These are phyloP conservation scores for Chlorops oryzae DNA, from an alignment of 1,140 invertebrate species.

Conservation along the genomic window DNA sequence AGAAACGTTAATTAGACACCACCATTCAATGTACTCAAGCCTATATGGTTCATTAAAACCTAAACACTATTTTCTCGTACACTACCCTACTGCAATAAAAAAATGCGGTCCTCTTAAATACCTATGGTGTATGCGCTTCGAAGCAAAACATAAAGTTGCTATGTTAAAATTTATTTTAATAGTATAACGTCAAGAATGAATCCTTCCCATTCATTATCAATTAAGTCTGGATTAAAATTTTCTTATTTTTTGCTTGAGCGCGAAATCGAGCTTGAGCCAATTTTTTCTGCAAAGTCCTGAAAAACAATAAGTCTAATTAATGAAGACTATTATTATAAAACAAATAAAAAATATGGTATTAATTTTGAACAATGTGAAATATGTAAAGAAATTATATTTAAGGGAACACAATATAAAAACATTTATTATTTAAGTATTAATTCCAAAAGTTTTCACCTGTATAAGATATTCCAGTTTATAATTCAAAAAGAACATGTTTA, in stretches of 20 bases:
- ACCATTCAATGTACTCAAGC: constrained; percentile 9
- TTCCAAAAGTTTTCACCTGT: no score
- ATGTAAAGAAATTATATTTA: constrained; percentile 6
- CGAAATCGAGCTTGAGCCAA: constrained; percentile 3
- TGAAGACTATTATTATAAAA: constrained; percentile 4
- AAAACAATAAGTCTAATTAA: background rate
- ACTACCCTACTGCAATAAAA: constrained; percentile 12
- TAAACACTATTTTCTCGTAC: constrained; percentile 13
- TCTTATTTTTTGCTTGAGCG: constrained; percentile 1
- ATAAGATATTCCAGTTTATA: no score
- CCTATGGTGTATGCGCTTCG: constrained; percentile 9
- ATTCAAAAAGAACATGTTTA: no score
- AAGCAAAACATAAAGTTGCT: constrained; percentile 7
- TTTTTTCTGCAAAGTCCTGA: background rate
- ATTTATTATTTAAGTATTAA: no score
- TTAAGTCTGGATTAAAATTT: constrained; percentile 11
- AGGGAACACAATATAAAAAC: constrained; percentile 10
- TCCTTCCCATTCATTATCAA: constrained; percentile 1
- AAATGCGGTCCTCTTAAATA: constrained; percentile 8
- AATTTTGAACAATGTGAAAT: background rate
- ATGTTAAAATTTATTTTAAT: background rate
- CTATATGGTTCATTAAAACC: constrained; percentile 11
- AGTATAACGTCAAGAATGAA: constrained; percentile 9
- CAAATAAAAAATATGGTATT: background rate
- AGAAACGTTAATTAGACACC: constrained; percentile 5